phyloP scores from a whole-genome alignment of 2,113 vertebrate species.

The Eulemur rufifrons region DNA sequence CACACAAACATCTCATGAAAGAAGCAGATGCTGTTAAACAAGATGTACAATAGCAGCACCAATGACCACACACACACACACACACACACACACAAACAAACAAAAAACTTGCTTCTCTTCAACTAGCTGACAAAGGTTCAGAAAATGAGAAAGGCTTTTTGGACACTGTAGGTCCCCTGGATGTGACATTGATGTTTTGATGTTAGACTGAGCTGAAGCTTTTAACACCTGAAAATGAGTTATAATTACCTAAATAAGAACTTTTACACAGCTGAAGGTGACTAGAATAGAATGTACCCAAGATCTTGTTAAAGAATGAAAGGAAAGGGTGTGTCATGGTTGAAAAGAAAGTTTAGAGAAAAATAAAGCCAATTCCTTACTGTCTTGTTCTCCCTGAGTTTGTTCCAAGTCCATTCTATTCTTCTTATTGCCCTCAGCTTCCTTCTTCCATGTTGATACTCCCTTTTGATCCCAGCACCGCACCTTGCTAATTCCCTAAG shows the following conservation, averaged over 20 bases:
- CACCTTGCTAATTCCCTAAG: background rate
- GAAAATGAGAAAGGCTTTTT: background rate
- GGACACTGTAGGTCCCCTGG: background rate
- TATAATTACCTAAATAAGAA: background rate
- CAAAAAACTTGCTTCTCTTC: background rate
- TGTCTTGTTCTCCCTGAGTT: background rate
- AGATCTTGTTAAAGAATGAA: background rate
- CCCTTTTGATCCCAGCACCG: background rate
- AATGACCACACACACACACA: no score
- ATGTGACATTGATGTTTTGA: background rate
- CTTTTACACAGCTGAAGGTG: background rate
- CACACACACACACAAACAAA: no score
- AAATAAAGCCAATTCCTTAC: background rate
- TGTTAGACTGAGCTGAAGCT: background rate
- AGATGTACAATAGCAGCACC: background rate
- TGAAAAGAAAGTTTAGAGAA: background rate
- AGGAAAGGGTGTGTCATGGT: background rate
- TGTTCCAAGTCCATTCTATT: background rate
- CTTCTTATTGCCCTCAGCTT: background rate
- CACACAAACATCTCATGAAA: background rate
- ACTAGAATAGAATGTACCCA: background rate
- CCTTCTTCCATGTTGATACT: background rate
- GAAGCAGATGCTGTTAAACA: background rate
- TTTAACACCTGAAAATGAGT: background rate
- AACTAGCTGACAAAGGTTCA: background rate